These are phyloP conservation scores for Dissostichus mawsoni DNA, from an alignment of 2,113 vertebrate species.

Conservation along the genomic window DNA sequence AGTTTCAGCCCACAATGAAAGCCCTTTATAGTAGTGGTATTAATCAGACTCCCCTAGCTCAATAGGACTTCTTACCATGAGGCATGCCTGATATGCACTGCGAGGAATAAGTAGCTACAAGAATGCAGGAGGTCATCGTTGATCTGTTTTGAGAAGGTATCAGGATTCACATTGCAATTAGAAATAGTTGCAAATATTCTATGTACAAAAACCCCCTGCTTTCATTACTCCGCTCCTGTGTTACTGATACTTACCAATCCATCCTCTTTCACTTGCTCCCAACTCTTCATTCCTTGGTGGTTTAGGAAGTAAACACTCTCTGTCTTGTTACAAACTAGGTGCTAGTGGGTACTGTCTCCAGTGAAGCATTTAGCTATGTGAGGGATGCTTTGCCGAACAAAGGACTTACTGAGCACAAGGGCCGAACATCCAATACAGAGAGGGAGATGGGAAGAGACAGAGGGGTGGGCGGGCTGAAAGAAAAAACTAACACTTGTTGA, in stretches of 20 bases:
- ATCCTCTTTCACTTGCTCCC: conserved; percentile 17
- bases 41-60: conserved; percentile 53
- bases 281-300: conserved; percentile 18
- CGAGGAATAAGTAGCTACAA: conserved; percentile 15
- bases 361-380: conserved; percentile 72
- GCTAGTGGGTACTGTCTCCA: conserved; percentile 79
- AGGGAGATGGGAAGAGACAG: conserved; percentile 54
- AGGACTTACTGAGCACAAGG: conserved; percentile 77
- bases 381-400: conserved; percentile 78
- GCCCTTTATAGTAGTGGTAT: conserved; percentile 45
- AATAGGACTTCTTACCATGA: conserved; percentile 26
- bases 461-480: conserved; percentile 35
- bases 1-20: conserved; percentile 67
- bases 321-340: conserved; percentile 63
- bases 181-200: conserved; percentile 4
- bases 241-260: conserved; percentile 51
- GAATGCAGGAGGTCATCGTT: conserved; percentile 34
- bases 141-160: conserved; percentile 43
- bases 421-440: conserved; percentile 68
- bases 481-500: conserved; percentile 53
- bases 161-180: conserved; percentile 1
- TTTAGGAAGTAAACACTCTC: conserved; percentile 38
- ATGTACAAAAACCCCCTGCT: neutral
- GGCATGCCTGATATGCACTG: conserved; percentile 41
- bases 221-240: neutral